A percentile compares a stretch with the other conserved stretches of the same genome.
Conservation (phyloP, 2,888 invertebrate genomes). For the Miltochrista miniata region DNA sequence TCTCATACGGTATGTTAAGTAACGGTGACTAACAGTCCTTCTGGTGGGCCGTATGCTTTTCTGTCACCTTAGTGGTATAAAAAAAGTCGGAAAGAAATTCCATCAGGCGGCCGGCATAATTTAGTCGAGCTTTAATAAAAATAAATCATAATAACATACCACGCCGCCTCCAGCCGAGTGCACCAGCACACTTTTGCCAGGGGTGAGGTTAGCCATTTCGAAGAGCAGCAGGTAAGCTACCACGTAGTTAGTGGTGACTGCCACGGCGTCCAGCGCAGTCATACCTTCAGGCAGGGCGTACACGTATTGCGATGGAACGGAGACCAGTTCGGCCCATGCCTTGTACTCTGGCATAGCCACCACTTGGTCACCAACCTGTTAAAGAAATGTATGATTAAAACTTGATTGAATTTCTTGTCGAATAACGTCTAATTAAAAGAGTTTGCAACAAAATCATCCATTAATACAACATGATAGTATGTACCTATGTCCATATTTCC, state of each 20-base stretch:
- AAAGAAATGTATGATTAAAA: constrained; percentile 2
- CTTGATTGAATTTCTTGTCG: too few species aligned
- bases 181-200: constrained; percentile 91
- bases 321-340: constrained; percentile 94
- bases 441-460: too few species aligned
- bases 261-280: constrained; percentile 91
- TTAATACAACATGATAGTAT: too few species aligned
- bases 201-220: constrained; percentile 90
- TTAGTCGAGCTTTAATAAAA: too few species aligned
- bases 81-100: too few species aligned
- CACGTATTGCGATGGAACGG: constrained; percentile 91
- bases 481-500: too few species aligned
- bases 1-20: too few species aligned
- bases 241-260: constrained; percentile 93
- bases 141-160: constrained; percentile 82
- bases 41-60: too few species aligned
- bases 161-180: constrained; percentile 95
- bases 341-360: constrained; percentile 92
- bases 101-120: too few species aligned
- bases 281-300: constrained; percentile 90
- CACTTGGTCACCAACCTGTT: constrained; percentile 90
- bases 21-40: too few species aligned
- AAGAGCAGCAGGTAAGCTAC: constrained; percentile 94
- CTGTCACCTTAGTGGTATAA: too few species aligned
- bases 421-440: too few species aligned